A percentile compares a stretch with the other conserved stretches of the same genome.
Evolutionary conservation across 2,888 invertebrate genomes (phyloP).

Genomic region (Ephialtes manifestator): DNA sequence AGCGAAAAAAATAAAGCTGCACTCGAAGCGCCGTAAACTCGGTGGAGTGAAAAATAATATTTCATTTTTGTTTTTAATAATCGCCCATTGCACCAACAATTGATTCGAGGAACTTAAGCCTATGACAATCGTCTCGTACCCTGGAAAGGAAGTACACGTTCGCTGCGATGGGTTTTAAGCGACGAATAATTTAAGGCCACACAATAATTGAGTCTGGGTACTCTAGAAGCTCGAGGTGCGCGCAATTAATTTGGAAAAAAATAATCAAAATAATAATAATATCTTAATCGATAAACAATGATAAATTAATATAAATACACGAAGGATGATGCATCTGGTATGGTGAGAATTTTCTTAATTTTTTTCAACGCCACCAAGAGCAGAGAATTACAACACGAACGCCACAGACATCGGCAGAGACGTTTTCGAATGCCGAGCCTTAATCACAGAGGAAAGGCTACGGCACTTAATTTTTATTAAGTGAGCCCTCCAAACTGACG

Average conservation of each 20-base stretch:
- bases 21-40: conserved; percentile 51
- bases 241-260: conserved; percentile 69
- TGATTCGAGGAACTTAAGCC: conserved; percentile 66
- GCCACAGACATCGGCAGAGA: conserved; percentile 51
- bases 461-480: conserved; percentile 76
- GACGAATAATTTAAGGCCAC: conserved; percentile 68
- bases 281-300: conserved; percentile 45
- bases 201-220: conserved; percentile 55
- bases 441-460: conserved; percentile 75
- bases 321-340: conserved; percentile 51
- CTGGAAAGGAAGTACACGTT: conserved; percentile 58
- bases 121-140: conserved; percentile 59
- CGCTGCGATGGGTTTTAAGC: conserved; percentile 51
- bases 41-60: conserved; percentile 50
- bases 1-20: conserved; percentile 52
- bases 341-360: conserved; percentile 57
- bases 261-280: conserved; percentile 30
- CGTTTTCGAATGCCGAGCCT: conserved; percentile 63
- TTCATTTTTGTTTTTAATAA: conserved; percentile 33
- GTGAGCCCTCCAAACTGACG: conserved; percentile 78
- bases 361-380: conserved; percentile 63
- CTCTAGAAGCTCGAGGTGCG: conserved; percentile 69
- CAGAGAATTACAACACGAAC: conserved; percentile 55
- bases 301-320: conserved; percentile 69
- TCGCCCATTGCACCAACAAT: conserved; percentile 65